These are phyloP conservation scores for Agelaius phoeniceus DNA, from an alignment of 2,113 vertebrate species.

Conservation along the genomic window DNA sequence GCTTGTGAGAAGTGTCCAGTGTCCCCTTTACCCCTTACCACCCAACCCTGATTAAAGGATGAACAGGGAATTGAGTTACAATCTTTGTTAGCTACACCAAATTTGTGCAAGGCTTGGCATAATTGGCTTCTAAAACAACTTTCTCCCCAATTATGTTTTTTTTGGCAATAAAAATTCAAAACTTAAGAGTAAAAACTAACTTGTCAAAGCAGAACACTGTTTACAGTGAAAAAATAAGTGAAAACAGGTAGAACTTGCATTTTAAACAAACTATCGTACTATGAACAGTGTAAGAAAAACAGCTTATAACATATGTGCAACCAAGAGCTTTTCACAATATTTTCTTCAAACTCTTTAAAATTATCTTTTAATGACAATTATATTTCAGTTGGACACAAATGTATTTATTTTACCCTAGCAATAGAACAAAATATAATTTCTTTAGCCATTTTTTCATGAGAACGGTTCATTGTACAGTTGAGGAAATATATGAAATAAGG, in stretches of 20 bases:
- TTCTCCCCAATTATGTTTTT: conserved; percentile 36
- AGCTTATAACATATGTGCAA: conserved; percentile 91
- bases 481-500: conserved; percentile 98
- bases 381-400: conserved; percentile 89
- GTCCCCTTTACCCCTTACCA: conserved; percentile 57
- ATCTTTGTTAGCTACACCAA: conserved; percentile 68
- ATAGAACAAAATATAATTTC: conserved; percentile 99
- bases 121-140: conserved; percentile 73
- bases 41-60: conserved; percentile 75
- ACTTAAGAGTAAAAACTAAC: conserved; percentile 75
- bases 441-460: conserved; percentile 93
- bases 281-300: conserved; percentile 88
- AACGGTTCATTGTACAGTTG: conserved; percentile 97
- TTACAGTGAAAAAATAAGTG: conserved; percentile 85
- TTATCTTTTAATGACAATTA: conserved; percentile 91
- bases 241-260: conserved; percentile 80
- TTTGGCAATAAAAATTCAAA: conserved; percentile 81
- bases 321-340: conserved; percentile 91
- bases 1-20: conserved; percentile 79
- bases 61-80: conserved; percentile 77
- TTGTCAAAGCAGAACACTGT: conserved; percentile 76
- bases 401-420: conserved; percentile 97
- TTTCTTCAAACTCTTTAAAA: conserved; percentile 90
- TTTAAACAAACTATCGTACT: conserved; percentile 80
- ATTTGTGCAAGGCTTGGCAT: conserved; percentile 79